These are phyloP conservation scores for Sebastes reedi DNA, from an alignment of 2,797 vertebrate species.

Conservation along the genomic window DNA sequence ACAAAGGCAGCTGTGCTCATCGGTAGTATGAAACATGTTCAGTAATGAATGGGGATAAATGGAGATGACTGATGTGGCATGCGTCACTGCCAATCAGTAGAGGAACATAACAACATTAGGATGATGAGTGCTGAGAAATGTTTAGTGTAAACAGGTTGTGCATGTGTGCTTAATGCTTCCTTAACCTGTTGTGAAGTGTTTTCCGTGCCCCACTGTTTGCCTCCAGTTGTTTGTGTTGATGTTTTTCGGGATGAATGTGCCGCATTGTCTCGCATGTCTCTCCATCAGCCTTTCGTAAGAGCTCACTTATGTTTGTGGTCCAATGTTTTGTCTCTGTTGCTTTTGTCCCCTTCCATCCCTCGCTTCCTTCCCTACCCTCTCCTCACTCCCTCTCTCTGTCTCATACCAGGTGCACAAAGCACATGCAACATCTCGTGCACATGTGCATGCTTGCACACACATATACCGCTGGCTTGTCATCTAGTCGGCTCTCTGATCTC, in stretches of 20 bases:
- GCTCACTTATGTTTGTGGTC: constrained; percentile 61
- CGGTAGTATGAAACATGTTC: constrained; percentile 34
- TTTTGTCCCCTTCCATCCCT: constrained; percentile 54
- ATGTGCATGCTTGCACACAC: constrained; percentile 46
- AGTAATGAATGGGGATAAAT: constrained; percentile 46
- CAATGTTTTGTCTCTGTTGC: constrained; percentile 71
- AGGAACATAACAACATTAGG: constrained; percentile 71
- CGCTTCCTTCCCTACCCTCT: constrained; percentile 35
- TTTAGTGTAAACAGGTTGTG: constrained; percentile 66
- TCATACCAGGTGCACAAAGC: constrained; percentile 65
- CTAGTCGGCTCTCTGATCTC: constrained; percentile 72
- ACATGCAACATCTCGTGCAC: constrained; percentile 45
- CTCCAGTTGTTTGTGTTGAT: constrained; percentile 71
- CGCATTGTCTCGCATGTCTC: constrained; percentile 64
- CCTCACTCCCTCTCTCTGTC: constrained; percentile 17
- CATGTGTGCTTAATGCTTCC: constrained; percentile 60
- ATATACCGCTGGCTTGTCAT: constrained; percentile 59
- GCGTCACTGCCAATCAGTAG: constrained; percentile 66
- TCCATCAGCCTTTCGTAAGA: constrained; percentile 58
- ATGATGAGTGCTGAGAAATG: constrained; percentile 59
- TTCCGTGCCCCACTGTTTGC: constrained; percentile 50
- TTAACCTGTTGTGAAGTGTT: constrained; percentile 53
- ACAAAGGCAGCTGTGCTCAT: constrained; percentile 35
- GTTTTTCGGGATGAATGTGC: constrained; percentile 60
- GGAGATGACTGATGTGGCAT: constrained; percentile 54